A percentile compares a stretch with the other conserved stretches of the same genome.
These are phyloP conservation scores for Pyrrhia umbra DNA, from an alignment of 2,888 invertebrate species.

Conservation along the genomic window DNA sequence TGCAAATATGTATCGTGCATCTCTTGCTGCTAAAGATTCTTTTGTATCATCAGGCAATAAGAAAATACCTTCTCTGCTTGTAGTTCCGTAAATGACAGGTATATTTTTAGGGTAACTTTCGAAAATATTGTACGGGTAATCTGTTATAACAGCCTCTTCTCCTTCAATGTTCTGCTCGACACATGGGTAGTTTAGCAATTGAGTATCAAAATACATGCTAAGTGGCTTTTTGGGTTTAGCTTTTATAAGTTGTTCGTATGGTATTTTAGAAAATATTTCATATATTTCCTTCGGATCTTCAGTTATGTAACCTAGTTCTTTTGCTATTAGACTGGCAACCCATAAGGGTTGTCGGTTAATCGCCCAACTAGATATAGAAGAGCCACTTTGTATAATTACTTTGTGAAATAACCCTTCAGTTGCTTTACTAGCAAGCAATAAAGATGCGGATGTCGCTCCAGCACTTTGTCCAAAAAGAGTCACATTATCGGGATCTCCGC, in stretches of 20 bases:
- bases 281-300: constrained; percentile 80
- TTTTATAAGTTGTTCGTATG: constrained; percentile 71
- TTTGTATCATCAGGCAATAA: constrained; percentile 62
- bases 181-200: constrained; percentile 81
- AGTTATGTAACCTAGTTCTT: constrained; percentile 76
- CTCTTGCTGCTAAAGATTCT: constrained; percentile 69
- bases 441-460: constrained; percentile 78
- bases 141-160: constrained; percentile 77
- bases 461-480: constrained; percentile 87
- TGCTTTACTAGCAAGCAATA: constrained; percentile 76
- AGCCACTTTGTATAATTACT: constrained; percentile 84
- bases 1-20: constrained; percentile 79
- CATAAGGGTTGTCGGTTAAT: constrained; percentile 80
- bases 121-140: constrained; percentile 81
- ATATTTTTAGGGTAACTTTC: constrained; percentile 71
- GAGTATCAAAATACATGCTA: constrained; percentile 80
- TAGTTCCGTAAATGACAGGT: constrained; percentile 77
- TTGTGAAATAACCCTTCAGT: constrained; percentile 80
- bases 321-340: constrained; percentile 78
- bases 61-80: constrained; percentile 80
- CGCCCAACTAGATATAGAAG: constrained; percentile 80
- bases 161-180: constrained; percentile 78
- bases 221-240: constrained; percentile 74
- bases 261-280: constrained; percentile 74
- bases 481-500: constrained; percentile 84